A percentile compares a stretch with the other conserved stretches of the same genome.
Conservation (phyloP, 2,888 invertebrate genomes). For the Drosophila mayaguana region DNA sequence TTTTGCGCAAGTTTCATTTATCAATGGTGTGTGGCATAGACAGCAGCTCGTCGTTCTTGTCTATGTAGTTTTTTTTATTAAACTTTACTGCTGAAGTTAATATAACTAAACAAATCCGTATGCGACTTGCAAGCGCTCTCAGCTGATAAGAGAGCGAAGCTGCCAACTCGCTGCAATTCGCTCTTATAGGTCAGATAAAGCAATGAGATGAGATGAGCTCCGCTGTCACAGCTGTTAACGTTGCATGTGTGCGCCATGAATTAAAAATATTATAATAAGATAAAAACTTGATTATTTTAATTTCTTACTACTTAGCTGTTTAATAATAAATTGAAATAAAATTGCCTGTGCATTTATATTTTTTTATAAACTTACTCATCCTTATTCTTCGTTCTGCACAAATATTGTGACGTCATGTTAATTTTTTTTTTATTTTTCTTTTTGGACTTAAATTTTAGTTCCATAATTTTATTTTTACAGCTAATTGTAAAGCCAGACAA, state of each 20-base stretch:
- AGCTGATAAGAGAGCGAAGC: constrained; percentile 50
- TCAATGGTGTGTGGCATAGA: constrained; percentile 1
- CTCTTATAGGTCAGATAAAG: constrained; percentile 12
- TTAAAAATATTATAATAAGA: not conserved
- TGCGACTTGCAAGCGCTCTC: constrained; percentile 42
- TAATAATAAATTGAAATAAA: not conserved
- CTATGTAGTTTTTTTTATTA: not conserved
- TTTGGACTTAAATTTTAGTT: too few relatives aligned
- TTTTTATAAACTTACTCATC: not conserved
- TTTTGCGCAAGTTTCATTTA: constrained; percentile 44
- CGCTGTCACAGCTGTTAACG: constrained; percentile 26
- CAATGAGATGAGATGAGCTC: not conserved
- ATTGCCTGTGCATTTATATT: not conserved
- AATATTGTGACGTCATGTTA: not conserved
- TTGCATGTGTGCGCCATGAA: not conserved
- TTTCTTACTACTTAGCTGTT: not conserved
- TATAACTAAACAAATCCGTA: constrained; percentile 49
- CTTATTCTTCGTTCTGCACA: not conserved
- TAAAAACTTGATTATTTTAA: too few relatives aligned
- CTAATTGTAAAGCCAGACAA: too few relatives aligned
- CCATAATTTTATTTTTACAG: too few relatives aligned
- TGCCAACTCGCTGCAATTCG: constrained; percentile 42
- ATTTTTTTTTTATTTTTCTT: too few relatives aligned
- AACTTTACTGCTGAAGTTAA: constrained; percentile 26
- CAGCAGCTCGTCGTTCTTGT: constrained; percentile 1